Evolutionary conservation across 2,888 invertebrate genomes (phyloP).

Genomic region (Mesorhabditis spiculigera): DNA sequence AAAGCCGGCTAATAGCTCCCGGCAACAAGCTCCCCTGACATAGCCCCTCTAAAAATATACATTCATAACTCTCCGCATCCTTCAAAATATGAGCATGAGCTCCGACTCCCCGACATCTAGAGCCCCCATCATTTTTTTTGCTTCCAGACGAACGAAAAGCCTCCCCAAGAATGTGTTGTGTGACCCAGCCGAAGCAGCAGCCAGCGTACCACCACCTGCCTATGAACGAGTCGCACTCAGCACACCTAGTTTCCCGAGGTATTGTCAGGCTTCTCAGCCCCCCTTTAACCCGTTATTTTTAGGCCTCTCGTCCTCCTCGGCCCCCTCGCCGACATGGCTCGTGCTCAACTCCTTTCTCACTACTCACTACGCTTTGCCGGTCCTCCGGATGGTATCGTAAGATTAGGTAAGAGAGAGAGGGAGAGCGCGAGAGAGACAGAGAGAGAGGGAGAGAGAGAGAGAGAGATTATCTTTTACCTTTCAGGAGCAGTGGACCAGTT

Average conservation of each 20-base stretch:
- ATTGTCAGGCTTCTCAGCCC: background rate
- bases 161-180: conserved; percentile 95
- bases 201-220: conserved; percentile 65
- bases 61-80: too few relatives aligned
- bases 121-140: too few relatives aligned
- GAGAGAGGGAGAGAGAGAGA: too few relatives aligned
- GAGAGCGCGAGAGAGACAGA: conserved; percentile 27
- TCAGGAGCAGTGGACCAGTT: conserved; percentile 82
- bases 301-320: conserved; percentile 92
- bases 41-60: too few relatives aligned
- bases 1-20: too few relatives aligned
- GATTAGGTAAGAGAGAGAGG: conserved; percentile 1
- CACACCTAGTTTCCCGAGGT: conserved; percentile 67
- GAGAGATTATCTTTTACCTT: too few relatives aligned
- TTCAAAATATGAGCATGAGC: background rate
- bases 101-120: too few relatives aligned
- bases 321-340: conserved; percentile 84
- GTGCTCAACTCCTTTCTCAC: conserved; percentile 83
- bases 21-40: too few relatives aligned
- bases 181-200: conserved; percentile 66
- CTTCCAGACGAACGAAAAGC: conserved; percentile 74
- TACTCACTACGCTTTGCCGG: conserved; percentile 83
- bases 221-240: conserved; percentile 90
- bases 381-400: conserved; percentile 5
- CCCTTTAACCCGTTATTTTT: conserved; percentile 11